Base-by-base conservation (phyloP, 1,140 invertebrate species). In the Brachionus plicatilis region DNA sequence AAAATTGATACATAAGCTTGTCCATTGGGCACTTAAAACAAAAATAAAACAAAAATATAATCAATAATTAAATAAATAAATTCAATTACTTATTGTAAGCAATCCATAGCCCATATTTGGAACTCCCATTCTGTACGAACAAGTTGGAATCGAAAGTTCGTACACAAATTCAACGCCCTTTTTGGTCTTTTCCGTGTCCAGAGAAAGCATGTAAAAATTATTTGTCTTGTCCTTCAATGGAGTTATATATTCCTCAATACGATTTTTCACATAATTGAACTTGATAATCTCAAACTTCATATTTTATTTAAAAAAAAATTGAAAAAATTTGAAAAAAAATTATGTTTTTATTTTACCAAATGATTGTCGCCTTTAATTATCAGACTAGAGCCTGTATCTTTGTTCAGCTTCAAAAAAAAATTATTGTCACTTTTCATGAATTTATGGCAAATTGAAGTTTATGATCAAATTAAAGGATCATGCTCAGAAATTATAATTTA, bases 101-200 rank as follows among this genome's bases (percentile, higher is more conserved):
- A 93, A 92, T 50, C 94, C 95, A 90, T 93, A 96, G 17, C 95
- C 95, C 88, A 95, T 95, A 85, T 93, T 90, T 9, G 87, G 86
- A 24, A 93, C 93, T 2, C 95, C 95, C 95, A 97, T 97, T 87
- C 96, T 92, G 89, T 98, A 98, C 5, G 95, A 96, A 89, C 94
- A 96, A 0, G 95, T 96, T 2, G 96, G 96, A 82, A 96, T 93
- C 88, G 94, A 92, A 53, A 97, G 92, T 91, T 98, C 95, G 87
- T 94, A 92, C 17, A 86, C 27, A 85, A 93, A 89, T 85, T 91
- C 33, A 14, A 50, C 72, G 1, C 72, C 72, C 9, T 79, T 20
- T 4, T 85, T 85, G 9, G 84, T 60, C 43, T 86, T 68, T 70
- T 87, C 85, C 14, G 87, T 41, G 33, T 56, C 4, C 66, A 65